Evolutionary conservation across 2,113 vertebrate species (phyloP).

Genomic region (Paracanthobrama guichenoti): DNA sequence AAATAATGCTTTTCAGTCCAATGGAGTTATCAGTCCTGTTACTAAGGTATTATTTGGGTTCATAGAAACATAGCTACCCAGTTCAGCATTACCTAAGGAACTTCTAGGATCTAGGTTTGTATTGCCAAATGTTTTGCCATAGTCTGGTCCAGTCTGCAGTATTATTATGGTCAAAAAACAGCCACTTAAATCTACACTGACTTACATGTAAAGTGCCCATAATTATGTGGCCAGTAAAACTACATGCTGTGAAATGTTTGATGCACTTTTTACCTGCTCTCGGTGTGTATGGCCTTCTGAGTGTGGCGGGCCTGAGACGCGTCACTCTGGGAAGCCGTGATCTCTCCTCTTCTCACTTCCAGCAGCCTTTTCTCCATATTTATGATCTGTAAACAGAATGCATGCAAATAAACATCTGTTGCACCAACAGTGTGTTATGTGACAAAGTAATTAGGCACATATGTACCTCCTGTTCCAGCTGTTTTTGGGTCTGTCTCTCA

Average conservation of each 20-base stretch:
- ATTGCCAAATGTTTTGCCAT: no score
- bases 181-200: no score
- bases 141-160: no score
- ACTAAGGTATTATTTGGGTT: no score
- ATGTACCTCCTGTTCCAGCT: constrained; percentile 77
- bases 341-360: constrained; percentile 50
- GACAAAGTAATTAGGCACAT: not conserved
- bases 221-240: no score
- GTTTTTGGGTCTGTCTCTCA: constrained; percentile 68
- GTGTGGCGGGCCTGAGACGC: constrained; percentile 55
- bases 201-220: no score
- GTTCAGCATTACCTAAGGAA: not conserved
- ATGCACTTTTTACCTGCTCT: constrained; percentile 77
- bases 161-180: no score
- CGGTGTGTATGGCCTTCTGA: constrained; percentile 69
- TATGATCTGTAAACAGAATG: constrained; percentile 71
- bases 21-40: no score
- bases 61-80: no score
- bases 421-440: not conserved
- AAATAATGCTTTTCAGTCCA: no score
- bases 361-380: constrained; percentile 68
- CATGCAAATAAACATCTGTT: not conserved
- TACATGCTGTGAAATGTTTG: not conserved
- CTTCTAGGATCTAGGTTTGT: no score
- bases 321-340: constrained; percentile 49